Evolutionary conservation across 2,888 invertebrate genomes (phyloP).

Genomic region (Nomada ruficornis): DNA sequence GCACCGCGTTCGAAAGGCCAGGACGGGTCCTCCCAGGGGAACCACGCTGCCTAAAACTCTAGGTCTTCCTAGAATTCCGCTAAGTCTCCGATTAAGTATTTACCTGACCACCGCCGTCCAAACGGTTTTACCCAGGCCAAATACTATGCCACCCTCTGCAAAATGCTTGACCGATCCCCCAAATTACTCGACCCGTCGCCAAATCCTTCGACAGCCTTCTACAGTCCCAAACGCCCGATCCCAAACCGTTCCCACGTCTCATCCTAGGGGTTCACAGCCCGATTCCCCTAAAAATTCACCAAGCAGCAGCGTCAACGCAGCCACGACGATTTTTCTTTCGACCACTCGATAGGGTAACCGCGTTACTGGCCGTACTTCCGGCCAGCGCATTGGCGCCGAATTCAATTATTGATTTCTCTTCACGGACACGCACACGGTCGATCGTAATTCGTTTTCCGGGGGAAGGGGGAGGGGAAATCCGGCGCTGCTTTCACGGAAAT

Average conservation of each 20-base stretch:
- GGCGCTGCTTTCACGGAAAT: background rate
- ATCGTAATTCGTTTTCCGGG: conserved; percentile 54
- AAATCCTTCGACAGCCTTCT: too few species aligned
- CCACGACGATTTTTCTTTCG: conserved; percentile 38
- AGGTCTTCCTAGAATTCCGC: conserved; percentile 22
- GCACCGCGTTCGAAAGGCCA: conserved; percentile 46
- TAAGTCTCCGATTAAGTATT: background rate
- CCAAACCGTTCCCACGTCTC: background rate
- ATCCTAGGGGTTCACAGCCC: too few species aligned
- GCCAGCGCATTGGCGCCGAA: conserved; percentile 22
- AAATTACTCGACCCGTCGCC: too few species aligned
- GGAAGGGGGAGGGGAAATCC: conserved; percentile 6
- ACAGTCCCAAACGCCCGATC: conserved; percentile 1
- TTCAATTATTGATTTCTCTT: conserved; percentile 53
- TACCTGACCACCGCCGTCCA: too few species aligned
- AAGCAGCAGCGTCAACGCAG: conserved; percentile 8
- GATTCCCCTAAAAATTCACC: conserved; percentile 1
- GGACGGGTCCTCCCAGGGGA: conserved; percentile 44
- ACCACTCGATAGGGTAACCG: conserved; percentile 36
- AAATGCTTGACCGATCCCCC: too few species aligned
- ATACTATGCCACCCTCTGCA: too few species aligned
- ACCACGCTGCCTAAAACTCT: conserved; percentile 24
- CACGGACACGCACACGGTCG: conserved; percentile 31
- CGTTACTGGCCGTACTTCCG: conserved; percentile 34
- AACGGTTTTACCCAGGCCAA: too few species aligned